Evolutionary conservation across 2,888 invertebrate genomes (phyloP), one percentile per base, ranked within the genome.

Genomic region (Opisthograptis luteolata): DNA sequence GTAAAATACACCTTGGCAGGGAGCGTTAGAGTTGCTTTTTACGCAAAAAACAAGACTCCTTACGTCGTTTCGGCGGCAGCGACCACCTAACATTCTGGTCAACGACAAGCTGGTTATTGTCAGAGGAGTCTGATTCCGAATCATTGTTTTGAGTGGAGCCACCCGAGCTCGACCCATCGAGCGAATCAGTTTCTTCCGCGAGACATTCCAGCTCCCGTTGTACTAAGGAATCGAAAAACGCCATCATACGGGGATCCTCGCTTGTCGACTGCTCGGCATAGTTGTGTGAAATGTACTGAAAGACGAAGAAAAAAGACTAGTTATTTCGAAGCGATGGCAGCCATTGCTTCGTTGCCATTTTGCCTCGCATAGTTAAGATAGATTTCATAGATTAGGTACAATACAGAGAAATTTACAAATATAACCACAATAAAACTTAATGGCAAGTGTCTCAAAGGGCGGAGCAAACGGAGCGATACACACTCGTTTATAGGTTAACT

Each of bases 231-330:
- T 98, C 98, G 73, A 98, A 98, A 88, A 98, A 98, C 19, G 98
- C 98, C 95, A 98, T 96, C 98, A 98, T 98, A 41, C 97, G 93
- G 0, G 96, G 95, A 83, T 98, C 98, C 82, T 98, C 98, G 41
- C 94, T 93, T 0, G 95, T 96, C 5, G 96, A 97, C 68, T 96
- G 95, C 61, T 96, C 95, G 67, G 95, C 95, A 76, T 97, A 97
- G 84, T 98, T 97, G 81, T 97, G 97, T 0, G 96, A 94, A 84
- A 96, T 95, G 65, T 95, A 93, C 92, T 95, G 85, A 7, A 36
- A 34, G 1, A 4, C 0, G 25, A 27, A 10, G 9, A 10, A 27
- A 27, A 4, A 24, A 8, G 24, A n/a, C 3, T 2, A 2, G 4
- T 24, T 8, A 24, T 24, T 24, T 24, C 24, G 9, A 24, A 9